These are phyloP conservation scores for Trigoniulus corallinus DNA, from an alignment of 1,140 invertebrate species.

Conservation along the genomic window DNA sequence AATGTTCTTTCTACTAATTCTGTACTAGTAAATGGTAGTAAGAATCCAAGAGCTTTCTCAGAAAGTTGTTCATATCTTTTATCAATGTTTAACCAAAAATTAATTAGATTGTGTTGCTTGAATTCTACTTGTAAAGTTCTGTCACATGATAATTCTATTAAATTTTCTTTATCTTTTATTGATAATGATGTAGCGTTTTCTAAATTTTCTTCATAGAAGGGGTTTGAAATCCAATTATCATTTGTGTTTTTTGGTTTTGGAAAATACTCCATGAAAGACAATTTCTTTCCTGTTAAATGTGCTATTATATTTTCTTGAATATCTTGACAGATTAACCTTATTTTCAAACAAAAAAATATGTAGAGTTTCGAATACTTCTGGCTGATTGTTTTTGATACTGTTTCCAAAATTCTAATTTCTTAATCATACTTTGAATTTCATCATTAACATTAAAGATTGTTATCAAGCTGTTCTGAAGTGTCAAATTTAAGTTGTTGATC, in stretches of 20 bases:
- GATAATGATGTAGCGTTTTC: too few relatives aligned
- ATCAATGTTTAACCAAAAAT: not conserved
- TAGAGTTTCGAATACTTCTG: too few relatives aligned
- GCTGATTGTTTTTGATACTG: too few relatives aligned
- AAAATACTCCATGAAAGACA: too few relatives aligned
- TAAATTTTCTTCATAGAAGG: too few relatives aligned
- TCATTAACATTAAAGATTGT: not conserved
- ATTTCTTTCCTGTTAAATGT: too few relatives aligned
- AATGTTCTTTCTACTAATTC: not conserved
- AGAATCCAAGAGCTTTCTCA: not conserved
- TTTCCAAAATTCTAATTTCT: not conserved
- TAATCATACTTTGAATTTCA: not conserved
- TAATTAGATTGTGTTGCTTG: not conserved
- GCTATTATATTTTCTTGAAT: too few relatives aligned
- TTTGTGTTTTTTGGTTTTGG: too few relatives aligned
- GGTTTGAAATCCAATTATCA: too few relatives aligned
- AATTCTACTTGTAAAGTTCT: not conserved
- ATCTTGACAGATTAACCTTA: too few relatives aligned
- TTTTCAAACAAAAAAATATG: too few relatives aligned
- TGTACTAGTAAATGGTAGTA: not conserved
- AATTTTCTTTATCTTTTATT: too few relatives aligned
- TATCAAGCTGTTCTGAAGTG: not conserved
- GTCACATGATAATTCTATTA: not conserved
- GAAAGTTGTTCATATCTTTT: not conserved
- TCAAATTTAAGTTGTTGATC: not conserved